Evolutionary conservation across 1,140 invertebrate species (phyloP), one percentile per base, ranked within the genome.

Genomic region (Daktulosphaira vitifoliae): DNA sequence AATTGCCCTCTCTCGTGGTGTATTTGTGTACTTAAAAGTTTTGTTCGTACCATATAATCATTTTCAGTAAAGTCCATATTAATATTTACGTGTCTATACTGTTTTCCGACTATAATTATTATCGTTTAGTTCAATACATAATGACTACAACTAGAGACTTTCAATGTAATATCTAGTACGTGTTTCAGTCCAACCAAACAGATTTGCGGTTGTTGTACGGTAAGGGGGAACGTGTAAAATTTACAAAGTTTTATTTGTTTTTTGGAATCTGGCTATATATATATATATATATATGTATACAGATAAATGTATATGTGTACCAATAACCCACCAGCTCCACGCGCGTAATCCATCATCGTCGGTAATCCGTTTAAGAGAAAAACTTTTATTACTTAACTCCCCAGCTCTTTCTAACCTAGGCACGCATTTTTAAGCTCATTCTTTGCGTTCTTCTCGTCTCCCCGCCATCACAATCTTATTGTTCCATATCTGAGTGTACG

Each of bases 331-430:
- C 29, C 39, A 16, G 4, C n/a, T 15, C 39, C 39, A 15, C 39
- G 39, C n/a, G n/a, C 15, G n/a, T 48, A 62, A 62, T 62, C 56
- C 56, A 48, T 62, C 56, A 62, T 62, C 56, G 56, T 48, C 42
- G 56, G 56, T 59, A 48, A 48, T 62, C 39, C 42, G 56, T 62
- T 62, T 48, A 33, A 62, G 42, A 25, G 56, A 62, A 62, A 62
- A 62, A 62, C 56, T 62, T 62, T 62, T 62, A 48, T 59, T 59
- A 59, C 54, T 59, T 59, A 59, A 38, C 39, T 44, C 37, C n/a
- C 25, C 16, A 15, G 20, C 25, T 33, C 16, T 16, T 4, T 20
- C 29, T 16, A 13, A 15, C 42, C 16, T 46, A 16, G 37, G 23
- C 39, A 59, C 38, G 23, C 37, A 44, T 59, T 59, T 62, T 62